Base-by-base conservation (phyloP, 2,888 invertebrate species). In the Nomada ferruginata region DNA sequence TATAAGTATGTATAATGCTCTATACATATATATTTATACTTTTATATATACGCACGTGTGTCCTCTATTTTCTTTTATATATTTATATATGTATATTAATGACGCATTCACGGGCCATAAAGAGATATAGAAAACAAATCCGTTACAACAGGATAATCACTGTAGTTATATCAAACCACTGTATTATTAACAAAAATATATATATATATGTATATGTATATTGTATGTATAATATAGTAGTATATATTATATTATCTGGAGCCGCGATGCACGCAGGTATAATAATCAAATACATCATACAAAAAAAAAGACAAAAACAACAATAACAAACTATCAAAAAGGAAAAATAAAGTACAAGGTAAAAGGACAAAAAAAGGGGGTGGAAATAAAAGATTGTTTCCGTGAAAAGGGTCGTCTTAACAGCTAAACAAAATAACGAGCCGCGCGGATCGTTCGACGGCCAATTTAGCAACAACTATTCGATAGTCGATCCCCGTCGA, bases 291-390 rank as follows among this genome's bases (percentile, higher is more conserved):
- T 91, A 91, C 91, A 91, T 91, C 89, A 91, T 92, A 93, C 91
- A 92, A 92, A 87, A 81, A 92, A 82, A 92, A 92, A 42, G 42
- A 61, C 42, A 92, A 85, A 83, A 92, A 92, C 91, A 93, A 93
- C 92, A 90, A 92, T 92, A 93, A 93, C 91, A 92, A 92, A 93
- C 91, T 93, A 93, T 93, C 89, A 91, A 92, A 92, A 91, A 91
- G 82, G 76, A 73, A 52, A 59, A 20, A 23, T 42, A 64, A 63
- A 52, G 42, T 72, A 36, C 11, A 55, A 52, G 42, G 50, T 61
- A 68, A 50, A 50, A 69, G 69, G 66, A 70, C 60, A 26, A 66
- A 70, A 71, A 52, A 57, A 52, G 44, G 20, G 36, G 23, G 26
- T 20, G 50, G 52, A 68, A 71, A 63, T 70, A 60, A 69, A 55